Percentiles rank a stretch among this genome's conserved stretches.
phyloP scores from a whole-genome alignment of 2,797 vertebrate genomes.

The Poecilia gillii region DNA sequence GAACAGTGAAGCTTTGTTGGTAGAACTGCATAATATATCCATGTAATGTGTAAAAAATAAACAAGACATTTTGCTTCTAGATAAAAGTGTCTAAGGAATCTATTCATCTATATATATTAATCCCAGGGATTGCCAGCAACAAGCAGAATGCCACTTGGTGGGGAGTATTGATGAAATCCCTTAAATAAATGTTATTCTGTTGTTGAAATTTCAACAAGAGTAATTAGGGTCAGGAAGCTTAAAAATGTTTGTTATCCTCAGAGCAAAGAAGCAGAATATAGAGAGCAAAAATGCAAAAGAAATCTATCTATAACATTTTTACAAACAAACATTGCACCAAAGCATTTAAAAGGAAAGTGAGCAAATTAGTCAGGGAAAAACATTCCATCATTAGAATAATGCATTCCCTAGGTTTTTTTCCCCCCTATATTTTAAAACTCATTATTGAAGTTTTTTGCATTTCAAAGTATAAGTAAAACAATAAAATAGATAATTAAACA shows the following conservation, averaged over 20 bases:
- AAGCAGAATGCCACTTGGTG: background rate
- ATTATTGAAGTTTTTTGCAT: background rate
- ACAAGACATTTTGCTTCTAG: slow-evolving; percentile 28
- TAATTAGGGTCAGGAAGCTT: background rate
- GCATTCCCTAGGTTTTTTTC: background rate
- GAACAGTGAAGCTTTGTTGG: background rate
- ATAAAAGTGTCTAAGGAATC: background rate
- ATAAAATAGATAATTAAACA: background rate
- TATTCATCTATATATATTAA: background rate
- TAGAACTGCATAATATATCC: slow-evolving; percentile 19
- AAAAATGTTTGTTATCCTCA: background rate
- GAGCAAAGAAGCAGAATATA: background rate
- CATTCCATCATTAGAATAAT: background rate
- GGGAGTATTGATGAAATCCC: background rate
- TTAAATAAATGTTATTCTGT: background rate
- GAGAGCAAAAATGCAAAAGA: background rate
- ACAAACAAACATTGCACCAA: background rate
- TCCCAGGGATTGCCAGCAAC: background rate
- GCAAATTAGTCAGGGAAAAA: background rate
- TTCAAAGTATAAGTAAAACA: background rate
- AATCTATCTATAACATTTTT: background rate
- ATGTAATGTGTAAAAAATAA: slow-evolving; percentile 46
- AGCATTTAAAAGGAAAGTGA: background rate
- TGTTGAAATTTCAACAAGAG: background rate
- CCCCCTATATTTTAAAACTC: background rate